Base-by-base conservation (phyloP, 2,113 vertebrate species). In the Asarcornis scutulata region DNA sequence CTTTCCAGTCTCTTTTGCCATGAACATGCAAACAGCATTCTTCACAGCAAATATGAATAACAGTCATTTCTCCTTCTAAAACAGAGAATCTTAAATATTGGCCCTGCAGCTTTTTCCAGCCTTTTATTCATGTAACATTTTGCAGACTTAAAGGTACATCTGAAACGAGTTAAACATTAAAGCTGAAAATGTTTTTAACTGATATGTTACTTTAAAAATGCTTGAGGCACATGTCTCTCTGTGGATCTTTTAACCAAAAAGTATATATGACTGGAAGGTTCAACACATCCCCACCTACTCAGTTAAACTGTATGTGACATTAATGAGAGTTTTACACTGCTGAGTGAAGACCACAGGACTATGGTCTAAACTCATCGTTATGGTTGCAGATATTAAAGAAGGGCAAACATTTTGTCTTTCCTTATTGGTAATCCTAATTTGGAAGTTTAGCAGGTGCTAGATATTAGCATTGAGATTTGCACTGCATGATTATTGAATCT, bases 141-240 rank as follows among this genome's bases (percentile, higher is more conserved):
- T 71, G 89, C 69, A 91, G 56, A 56, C 53, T 89, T 88, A 73
- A 92, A 89, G 89, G 46, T 88, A 78, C 83, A 96, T 83, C 50
- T 95, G 94, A 97, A 95, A 94, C 73, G 95, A 96, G 93, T 96
- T 93, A 94, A 96, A 96, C 63, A 72, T 88, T 91, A 94, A 96
- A 96, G 95, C 84, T 87, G 91, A 90, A 95, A 91, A 80, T 93
- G 62, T 32, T 94, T 92, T 89, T 50, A 91, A 83, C 38, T 11
- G 31, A 53, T 85, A 87, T 38, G 62, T 91, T 97, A 53, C 80
- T 95, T 96, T 91, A 95, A 58, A 96, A 97, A 83, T 95, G 46
- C 78, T 97, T 77, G 88, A 97, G 74, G 81, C 46, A 52, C 48
- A n/a, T 67, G 32, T 91, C 86, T 96, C 79, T 93, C 27, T 71